Evolutionary conservation across 2,797 vertebrate species (phyloP).

Genomic region (Manis pentadactyla): DNA sequence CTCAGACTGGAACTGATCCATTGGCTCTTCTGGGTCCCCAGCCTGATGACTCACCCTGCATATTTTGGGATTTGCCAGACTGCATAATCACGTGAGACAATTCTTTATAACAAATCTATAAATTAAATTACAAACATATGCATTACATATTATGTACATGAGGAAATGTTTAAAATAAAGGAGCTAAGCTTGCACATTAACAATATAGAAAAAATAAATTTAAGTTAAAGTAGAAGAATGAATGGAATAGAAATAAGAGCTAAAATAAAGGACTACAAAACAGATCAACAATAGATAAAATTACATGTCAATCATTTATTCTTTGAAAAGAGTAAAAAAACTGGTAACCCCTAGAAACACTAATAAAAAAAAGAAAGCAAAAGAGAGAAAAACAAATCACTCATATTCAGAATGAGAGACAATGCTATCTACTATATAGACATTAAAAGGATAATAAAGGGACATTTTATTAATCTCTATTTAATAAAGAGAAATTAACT

Average conservation of each 20-base stretch:
- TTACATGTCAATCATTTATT: not conserved
- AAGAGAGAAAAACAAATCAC: not conserved
- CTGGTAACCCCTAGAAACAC: not conserved
- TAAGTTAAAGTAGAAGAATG: not conserved
- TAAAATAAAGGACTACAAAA: not conserved
- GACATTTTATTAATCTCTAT: not conserved
- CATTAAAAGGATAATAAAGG: not conserved
- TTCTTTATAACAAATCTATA: not conserved
- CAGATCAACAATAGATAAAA: not conserved
- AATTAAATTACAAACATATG: not conserved
- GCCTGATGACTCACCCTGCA: not conserved
- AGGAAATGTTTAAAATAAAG: not conserved
- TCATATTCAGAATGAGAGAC: not conserved
- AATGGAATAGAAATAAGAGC: not conserved
- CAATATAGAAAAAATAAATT: not conserved
- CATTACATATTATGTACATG: too few species aligned
- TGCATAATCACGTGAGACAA: not conserved
- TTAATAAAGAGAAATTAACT: not conserved
- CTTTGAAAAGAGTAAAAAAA: constrained; percentile 6
- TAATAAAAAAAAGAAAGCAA: not conserved
- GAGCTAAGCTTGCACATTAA: not conserved
- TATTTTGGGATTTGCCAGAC: not conserved
- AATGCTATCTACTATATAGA: not conserved
- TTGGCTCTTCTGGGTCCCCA: not conserved
- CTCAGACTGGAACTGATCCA: not conserved